A percentile compares a stretch with the other conserved stretches of the same genome.
Evolutionary conservation across 2,797 vertebrate genomes (phyloP).

Genomic region (Luscinia luscinia): DNA sequence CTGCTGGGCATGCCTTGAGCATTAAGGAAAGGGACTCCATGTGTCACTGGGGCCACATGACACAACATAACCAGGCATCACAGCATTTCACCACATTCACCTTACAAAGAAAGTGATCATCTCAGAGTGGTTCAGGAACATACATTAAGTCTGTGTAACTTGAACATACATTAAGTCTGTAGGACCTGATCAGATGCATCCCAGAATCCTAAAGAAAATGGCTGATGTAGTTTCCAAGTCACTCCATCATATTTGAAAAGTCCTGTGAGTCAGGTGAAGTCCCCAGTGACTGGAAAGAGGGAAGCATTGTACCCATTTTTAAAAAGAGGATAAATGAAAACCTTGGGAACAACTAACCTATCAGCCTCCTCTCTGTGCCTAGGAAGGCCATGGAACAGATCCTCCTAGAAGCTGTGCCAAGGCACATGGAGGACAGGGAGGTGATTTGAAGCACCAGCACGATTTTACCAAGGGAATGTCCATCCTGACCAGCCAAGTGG

Average conservation of each 20-base stretch:
- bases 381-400: not conserved
- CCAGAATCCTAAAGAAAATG: not conserved
- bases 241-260: not conserved
- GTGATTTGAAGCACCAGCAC: not conserved
- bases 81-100: not conserved
- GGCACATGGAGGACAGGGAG: not conserved
- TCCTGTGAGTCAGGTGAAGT: not conserved
- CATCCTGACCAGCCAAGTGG: not conserved
- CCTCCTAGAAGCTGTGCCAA: not conserved
- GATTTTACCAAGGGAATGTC: not conserved
- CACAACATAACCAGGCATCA: not conserved
- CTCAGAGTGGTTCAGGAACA: not conserved
- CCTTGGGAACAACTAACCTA: not conserved
- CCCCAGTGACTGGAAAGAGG: not conserved
- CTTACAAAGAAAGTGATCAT: not conserved
- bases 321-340: not conserved
- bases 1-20: not conserved
- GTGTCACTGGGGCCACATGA: not conserved
- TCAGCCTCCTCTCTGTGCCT: not conserved
- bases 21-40: not conserved
- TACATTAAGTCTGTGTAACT: not conserved
- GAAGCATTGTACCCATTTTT: not conserved
- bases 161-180: accelerated
- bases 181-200: not conserved
- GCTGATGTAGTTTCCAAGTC: not conserved